Evolutionary conservation across 2,888 invertebrate species (phyloP), one percentile per base, ranked within the genome.

Genomic region (Beris morrisii): DNA sequence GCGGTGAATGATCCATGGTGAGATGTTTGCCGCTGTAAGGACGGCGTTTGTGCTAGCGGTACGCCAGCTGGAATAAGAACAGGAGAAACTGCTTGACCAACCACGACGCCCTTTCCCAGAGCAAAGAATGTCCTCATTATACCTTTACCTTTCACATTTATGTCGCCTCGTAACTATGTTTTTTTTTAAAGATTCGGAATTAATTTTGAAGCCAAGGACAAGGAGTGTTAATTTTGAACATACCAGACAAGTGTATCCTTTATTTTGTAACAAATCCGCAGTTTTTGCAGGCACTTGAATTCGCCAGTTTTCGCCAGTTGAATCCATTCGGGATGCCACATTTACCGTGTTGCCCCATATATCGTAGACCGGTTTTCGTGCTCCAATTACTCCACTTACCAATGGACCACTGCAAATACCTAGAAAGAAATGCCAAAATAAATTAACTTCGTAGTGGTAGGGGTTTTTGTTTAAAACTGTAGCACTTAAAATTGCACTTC

Each of bases 321-420:
- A 92, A 81, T 97, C 97, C 97, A 97, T 97, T 45, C 97, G 85
- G n/a, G 95, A 93, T 3, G 97, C 95, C 73, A 96, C 93, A 81
- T 97, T 97, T 1, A 97, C 96, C 0, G 96, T 97, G 80, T 97
- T 94, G 0, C 97, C 96, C 96, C 97, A 97, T 72, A 97, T 94
- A 78, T 97, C 97, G 81, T 94, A 97, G 69, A 96, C 95, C 0
- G 97, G 97, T 78, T 97, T 96, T 55, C 94, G 86, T 0, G 96
- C 96, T 4, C 96, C 97, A 72, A 97, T 97, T 1, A 97, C 97
- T 0, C 97, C 97, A 70, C 96, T 95, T 4, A 96, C 95, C 15
- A 96, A 82, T 0, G 95, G 93, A 0, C 97, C 97, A 77, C 93
- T 93, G 75, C 93, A 92, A 67, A 97, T 93, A 15, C 94, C 93